Conservation (phyloP, 2,797 vertebrate species). For the Phaenicophaeus curvirostris region DNA sequence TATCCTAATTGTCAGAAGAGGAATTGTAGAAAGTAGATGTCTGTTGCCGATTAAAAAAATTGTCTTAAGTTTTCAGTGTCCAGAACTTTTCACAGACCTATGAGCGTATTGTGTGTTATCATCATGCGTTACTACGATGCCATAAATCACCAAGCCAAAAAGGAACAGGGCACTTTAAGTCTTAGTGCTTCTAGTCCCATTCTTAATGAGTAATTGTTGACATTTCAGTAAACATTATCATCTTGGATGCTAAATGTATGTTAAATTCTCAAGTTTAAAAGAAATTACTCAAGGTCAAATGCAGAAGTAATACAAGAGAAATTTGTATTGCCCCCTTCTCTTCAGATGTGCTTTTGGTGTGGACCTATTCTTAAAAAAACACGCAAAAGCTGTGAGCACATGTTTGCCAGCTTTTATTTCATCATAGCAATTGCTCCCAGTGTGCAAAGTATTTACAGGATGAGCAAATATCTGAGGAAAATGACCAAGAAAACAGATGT, state of each 20-base stretch:
- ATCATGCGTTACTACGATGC: neutral
- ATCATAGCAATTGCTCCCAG: neutral
- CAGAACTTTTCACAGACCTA: neutral
- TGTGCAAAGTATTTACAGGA: neutral
- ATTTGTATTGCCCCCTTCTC: neutral
- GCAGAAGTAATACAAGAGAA: neutral
- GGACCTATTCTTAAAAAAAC: neutral
- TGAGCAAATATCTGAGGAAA: constrained; percentile 39
- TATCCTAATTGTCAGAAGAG: neutral
- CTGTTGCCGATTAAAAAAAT: neutral
- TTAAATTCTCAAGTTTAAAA: constrained; percentile 33
- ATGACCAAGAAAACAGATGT: constrained; percentile 22
- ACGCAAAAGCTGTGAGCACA: neutral
- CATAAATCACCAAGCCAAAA: neutral
- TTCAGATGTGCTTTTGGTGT: neutral
- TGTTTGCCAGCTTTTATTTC: neutral
- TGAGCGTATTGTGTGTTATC: neutral
- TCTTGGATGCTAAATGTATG: neutral
- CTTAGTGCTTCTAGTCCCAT: neutral
- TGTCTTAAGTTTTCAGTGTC: neutral
- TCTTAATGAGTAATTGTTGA: neutral
- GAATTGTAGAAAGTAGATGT: accelerated
- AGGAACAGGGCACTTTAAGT: neutral
- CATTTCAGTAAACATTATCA: neutral
- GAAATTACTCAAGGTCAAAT: constrained; percentile 59